Evolutionary conservation across 2,797 vertebrate species (phyloP).

Genomic region (Denticeps clupeoides): DNA sequence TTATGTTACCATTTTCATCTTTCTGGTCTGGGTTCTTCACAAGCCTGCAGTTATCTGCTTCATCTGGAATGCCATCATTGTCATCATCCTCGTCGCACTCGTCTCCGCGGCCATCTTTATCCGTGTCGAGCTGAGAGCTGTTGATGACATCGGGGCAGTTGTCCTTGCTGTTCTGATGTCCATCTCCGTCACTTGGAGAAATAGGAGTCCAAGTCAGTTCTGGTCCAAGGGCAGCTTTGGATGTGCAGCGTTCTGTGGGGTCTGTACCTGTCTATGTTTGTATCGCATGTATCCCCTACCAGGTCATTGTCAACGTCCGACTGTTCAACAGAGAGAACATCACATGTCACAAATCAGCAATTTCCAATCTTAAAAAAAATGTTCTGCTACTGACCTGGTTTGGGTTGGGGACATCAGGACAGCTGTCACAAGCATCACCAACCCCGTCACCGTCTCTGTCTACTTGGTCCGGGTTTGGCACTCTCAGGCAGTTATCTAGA

Average conservation of each 20-base stretch:
- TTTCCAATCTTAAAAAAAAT: neutral
- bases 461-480: constrained; percentile 74
- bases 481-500: constrained; percentile 83
- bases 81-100: constrained; percentile 93
- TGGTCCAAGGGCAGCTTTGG: too few species aligned
- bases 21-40: constrained; percentile 78
- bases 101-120: constrained; percentile 90
- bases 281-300: constrained; percentile 91
- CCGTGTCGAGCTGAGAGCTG: constrained; percentile 90
- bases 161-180: constrained; percentile 92
- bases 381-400: constrained; percentile 77
- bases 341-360: neutral
- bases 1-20: constrained; percentile 77
- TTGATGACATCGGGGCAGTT: constrained; percentile 93
- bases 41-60: constrained; percentile 85
- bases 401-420: constrained; percentile 81
- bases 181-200: constrained; percentile 79
- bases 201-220: neutral
- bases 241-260: too few species aligned
- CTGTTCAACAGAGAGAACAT: constrained; percentile 46
- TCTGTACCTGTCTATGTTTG: constrained; percentile 65
- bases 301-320: constrained; percentile 89
- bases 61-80: constrained; percentile 82
- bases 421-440: constrained; percentile 92
- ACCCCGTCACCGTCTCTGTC: constrained; percentile 86